Percentiles rank a stretch among this genome's conserved stretches.
Conservation (phyloP, 1,140 invertebrate species). For the Bombus superbus region DNA sequence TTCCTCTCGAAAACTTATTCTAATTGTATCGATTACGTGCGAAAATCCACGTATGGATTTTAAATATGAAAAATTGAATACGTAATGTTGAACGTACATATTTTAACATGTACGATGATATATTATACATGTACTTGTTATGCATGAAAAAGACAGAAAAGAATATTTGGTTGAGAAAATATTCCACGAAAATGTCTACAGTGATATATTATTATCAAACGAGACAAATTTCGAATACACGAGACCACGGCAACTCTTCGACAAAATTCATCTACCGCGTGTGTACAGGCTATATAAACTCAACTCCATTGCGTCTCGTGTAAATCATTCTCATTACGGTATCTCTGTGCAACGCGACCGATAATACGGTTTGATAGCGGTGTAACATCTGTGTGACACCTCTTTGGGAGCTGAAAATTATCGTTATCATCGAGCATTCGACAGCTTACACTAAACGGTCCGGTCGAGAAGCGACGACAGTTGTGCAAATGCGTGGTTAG, state of each 20-base stretch:
- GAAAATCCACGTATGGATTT: too few species aligned
- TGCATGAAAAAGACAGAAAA: neutral
- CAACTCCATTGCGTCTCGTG: neutral
- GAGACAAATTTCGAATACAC: neutral
- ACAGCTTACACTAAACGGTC: conserved; percentile 57
- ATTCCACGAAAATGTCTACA: neutral
- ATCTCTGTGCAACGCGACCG: neutral
- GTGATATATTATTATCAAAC: neutral
- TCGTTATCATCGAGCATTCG: conserved; percentile 56
- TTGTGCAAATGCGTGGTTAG: conserved; percentile 67
- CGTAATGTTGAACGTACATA: too few species aligned
- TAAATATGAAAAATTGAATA: too few species aligned
- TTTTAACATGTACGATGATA: too few species aligned
- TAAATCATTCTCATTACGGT: neutral
- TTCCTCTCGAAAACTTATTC: too few species aligned
- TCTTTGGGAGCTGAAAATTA: conserved; percentile 30
- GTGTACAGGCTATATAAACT: neutral
- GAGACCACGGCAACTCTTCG: too few species aligned
- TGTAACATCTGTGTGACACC: conserved; percentile 45
- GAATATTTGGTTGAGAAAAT: neutral
- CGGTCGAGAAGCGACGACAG: conserved; percentile 57
- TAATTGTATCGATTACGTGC: too few species aligned
- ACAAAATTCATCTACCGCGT: neutral
- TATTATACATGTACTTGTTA: too few species aligned
- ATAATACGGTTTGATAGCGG: conserved; percentile 2